A percentile compares a stretch with the other conserved stretches of the same genome.
These are phyloP conservation scores for Lampropteryx suffumata DNA, from an alignment of 2,888 invertebrate genomes.

Conservation along the genomic window DNA sequence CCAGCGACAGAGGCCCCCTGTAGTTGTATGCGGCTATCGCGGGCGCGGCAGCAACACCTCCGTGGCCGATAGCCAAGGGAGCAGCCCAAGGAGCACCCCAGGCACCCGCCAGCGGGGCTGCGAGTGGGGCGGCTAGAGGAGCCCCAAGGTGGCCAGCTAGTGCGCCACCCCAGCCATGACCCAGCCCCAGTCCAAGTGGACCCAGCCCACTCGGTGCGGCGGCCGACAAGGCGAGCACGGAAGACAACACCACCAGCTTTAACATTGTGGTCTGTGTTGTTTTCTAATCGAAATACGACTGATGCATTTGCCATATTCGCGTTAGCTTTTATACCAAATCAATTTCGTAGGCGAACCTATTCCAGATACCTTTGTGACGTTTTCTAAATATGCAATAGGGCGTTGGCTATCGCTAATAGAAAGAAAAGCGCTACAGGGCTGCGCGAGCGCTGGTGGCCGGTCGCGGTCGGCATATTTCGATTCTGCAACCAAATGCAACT, in stretches of 20 bases:
- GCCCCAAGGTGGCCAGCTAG: constrained; percentile 50
- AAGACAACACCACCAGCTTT: constrained; percentile 85
- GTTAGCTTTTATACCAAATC: constrained; percentile 67
- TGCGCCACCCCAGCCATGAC: constrained; percentile 43
- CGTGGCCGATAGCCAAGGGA: constrained; percentile 38
- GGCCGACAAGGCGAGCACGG: constrained; percentile 81
- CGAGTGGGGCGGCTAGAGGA: constrained; percentile 46
- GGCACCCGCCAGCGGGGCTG: constrained; percentile 39
- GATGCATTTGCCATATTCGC: constrained; percentile 52
- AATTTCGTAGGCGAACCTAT: constrained; percentile 62
- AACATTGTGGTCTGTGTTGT: constrained; percentile 82
- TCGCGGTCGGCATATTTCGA: not conserved
- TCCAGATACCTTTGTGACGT: constrained; percentile 73
- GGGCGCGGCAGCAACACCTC: constrained; percentile 48
- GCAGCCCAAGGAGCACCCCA: constrained; percentile 37
- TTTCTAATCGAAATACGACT: constrained; percentile 65
- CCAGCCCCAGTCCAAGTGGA: constrained; percentile 35
- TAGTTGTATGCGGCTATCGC: constrained; percentile 65
- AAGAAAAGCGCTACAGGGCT: constrained; percentile 56
- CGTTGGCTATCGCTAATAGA: constrained; percentile 57
- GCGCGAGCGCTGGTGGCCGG: constrained; percentile 30
- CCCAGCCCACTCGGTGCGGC: constrained; percentile 67
- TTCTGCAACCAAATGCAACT: constrained; percentile 41
- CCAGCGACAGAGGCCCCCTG: constrained; percentile 66
- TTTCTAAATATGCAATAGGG: constrained; percentile 62